phyloP scores from a whole-genome alignment of 1,140 invertebrate genomes.

The Neelides sp. region DNA sequence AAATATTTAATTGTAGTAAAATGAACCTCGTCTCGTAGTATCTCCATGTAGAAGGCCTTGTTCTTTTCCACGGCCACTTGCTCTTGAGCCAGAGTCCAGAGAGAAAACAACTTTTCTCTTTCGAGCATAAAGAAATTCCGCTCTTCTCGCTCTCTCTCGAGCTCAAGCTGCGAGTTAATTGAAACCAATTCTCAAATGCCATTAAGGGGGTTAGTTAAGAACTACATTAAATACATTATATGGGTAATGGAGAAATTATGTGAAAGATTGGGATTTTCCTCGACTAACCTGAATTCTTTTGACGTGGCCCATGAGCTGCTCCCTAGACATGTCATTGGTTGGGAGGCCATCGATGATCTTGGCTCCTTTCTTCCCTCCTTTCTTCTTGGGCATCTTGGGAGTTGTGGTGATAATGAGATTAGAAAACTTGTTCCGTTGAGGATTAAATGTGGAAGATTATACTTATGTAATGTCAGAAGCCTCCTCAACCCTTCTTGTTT shows the following conservation, averaged over 20 bases:
- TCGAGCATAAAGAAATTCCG: conserved; percentile 90
- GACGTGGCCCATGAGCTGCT: conserved; percentile 80
- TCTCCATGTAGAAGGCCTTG: conserved; percentile 50
- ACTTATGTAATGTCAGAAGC: too few species aligned
- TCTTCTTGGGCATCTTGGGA: conserved; percentile 31
- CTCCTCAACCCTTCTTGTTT: too few species aligned
- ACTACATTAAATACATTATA: not conserved
- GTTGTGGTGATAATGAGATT: not conserved
- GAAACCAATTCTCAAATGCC: not conserved
- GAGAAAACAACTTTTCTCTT: conserved; percentile 81
- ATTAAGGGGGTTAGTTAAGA: not conserved
- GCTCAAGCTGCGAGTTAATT: conserved; percentile 41
- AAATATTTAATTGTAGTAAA: too few species aligned
- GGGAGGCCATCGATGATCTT: conserved; percentile 74
- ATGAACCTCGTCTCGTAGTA: too few species aligned
- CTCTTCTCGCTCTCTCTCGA: conserved; percentile 86
- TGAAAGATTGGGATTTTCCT: too few species aligned
- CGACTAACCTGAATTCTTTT: conserved; percentile 60
- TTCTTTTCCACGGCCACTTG: conserved; percentile 59
- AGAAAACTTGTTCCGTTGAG: too few species aligned
- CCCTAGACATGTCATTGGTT: conserved; percentile 80
- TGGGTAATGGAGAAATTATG: not conserved
- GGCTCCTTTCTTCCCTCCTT: conserved; percentile 34
- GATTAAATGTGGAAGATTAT: too few species aligned
- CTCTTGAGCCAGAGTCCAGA: conserved; percentile 82